phyloP scores from a whole-genome alignment of 2,888 invertebrate genomes.

The Pristionchus entomophagus region DNA sequence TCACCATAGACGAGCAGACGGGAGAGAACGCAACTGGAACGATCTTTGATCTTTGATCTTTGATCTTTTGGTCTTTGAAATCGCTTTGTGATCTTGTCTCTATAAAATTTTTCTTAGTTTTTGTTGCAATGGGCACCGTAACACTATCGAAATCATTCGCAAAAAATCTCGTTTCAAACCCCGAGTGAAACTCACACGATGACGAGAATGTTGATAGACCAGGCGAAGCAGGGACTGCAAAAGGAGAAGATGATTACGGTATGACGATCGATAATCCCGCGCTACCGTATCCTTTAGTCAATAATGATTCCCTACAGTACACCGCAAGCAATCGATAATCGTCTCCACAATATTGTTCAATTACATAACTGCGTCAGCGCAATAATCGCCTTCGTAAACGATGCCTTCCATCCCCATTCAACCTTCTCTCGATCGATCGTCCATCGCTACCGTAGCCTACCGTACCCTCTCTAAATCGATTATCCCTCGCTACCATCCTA shows the following conservation, averaged over 20 bases:
- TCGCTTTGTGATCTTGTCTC: not conserved
- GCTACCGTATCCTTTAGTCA: not conserved
- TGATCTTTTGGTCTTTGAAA: not conserved
- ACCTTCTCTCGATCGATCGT: no score
- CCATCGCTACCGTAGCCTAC: no score
- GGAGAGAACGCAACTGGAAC: conserved; percentile 53
- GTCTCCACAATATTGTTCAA: no score
- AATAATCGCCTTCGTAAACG: no score
- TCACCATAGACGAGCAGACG: conserved; percentile 62
- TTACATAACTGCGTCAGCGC: no score
- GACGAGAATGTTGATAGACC: conserved; percentile 59
- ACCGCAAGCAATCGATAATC: no score
- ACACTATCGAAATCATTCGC: not conserved
- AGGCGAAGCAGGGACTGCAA: conserved; percentile 16
- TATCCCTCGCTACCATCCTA: no score
- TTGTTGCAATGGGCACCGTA: not conserved
- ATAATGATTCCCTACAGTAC: not conserved
- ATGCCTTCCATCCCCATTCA: no score
- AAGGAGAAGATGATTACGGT: not conserved
- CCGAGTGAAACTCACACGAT: conserved; percentile 47
- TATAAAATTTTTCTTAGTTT: not conserved
- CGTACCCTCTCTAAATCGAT: no score
- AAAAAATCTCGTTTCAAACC: not conserved
- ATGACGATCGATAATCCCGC: not conserved
- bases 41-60: not conserved